A percentile compares a stretch with the other conserved stretches of the same genome.
Evolutionary conservation across 2,113 vertebrate species (phyloP).

Genomic region (Stomatorhinus ivindoensis): DNA sequence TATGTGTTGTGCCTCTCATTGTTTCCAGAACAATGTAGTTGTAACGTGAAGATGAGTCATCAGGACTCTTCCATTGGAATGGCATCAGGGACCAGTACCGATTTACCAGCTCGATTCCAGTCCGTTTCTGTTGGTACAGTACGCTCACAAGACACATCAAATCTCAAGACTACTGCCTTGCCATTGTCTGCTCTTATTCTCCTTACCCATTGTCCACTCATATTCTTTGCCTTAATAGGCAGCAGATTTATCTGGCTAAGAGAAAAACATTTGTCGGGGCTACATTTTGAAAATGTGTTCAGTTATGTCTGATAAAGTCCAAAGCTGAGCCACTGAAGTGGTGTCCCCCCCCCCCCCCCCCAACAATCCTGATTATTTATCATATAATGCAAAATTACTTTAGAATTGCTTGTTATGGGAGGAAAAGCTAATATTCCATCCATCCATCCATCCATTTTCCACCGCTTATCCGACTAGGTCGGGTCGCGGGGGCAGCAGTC

Average conservation of each 20-base stretch:
- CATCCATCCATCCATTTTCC: too few species aligned
- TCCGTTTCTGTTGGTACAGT: not conserved
- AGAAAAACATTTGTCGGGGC: not conserved
- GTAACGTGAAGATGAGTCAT: not conserved
- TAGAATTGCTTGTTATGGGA: not conserved
- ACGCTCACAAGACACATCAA: not conserved
- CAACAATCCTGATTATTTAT: not conserved
- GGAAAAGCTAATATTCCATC: not conserved
- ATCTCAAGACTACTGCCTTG: not conserved
- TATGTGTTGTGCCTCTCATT: not conserved
- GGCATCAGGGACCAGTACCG: not conserved
- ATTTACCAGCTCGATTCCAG: not conserved
- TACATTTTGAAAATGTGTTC: not conserved
- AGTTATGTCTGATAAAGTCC: not conserved
- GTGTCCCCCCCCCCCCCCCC: not conserved
- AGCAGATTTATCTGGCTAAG: not conserved
- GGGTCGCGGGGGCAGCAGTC: too few species aligned
- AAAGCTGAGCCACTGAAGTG: not conserved
- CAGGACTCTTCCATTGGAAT: not conserved
- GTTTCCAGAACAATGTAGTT: not conserved
- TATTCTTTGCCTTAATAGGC: not conserved
- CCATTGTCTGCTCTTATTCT: not conserved
- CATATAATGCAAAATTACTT: not conserved
- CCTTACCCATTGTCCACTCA: not conserved
- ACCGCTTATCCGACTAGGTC: too few species aligned